phyloP scores from a whole-genome alignment of 2,888 invertebrate genomes.

The Acrobasis repandana region DNA sequence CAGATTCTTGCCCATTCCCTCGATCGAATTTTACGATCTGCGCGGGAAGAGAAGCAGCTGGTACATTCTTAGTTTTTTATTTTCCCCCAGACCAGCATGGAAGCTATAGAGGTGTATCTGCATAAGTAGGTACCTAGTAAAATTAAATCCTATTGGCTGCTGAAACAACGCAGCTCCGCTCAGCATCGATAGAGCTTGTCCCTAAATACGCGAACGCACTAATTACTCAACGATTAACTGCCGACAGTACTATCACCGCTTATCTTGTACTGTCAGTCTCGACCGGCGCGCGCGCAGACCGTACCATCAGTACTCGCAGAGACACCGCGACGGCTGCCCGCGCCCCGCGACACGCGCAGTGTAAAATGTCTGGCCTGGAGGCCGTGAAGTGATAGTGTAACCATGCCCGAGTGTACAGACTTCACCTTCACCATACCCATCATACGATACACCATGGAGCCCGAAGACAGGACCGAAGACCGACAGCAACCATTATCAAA shows the following conservation, averaged over 20 bases:
- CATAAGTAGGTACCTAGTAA: too few relatives aligned
- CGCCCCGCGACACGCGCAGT: constrained; percentile 26
- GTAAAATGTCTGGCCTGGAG: constrained; percentile 29
- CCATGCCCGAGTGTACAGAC: constrained; percentile 79
- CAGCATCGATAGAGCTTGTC: not conserved
- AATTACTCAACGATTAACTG: constrained; percentile 10
- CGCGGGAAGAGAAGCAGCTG: too few relatives aligned
- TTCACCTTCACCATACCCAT: constrained; percentile 73
- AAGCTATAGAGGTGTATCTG: too few relatives aligned
- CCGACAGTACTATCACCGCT: constrained; percentile 20
- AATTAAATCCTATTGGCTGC: too few relatives aligned
- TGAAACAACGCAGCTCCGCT: too few relatives aligned
- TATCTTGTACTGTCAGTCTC: constrained; percentile 16
- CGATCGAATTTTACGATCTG: too few relatives aligned
- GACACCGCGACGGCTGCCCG: constrained; percentile 49
- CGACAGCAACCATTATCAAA: constrained; percentile 65
- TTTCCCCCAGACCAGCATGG: too few relatives aligned
- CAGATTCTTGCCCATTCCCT: too few relatives aligned
- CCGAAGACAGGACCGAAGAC: constrained; percentile 60
- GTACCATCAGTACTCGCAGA: constrained; percentile 1
- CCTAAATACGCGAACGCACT: not conserved
- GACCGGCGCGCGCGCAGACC: not conserved
- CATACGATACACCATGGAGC: constrained; percentile 76
- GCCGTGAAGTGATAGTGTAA: constrained; percentile 57
- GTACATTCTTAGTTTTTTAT: too few relatives aligned